Conservation (phyloP, 2,888 invertebrate species). For the Synanthedon myopaeformis region DNA sequence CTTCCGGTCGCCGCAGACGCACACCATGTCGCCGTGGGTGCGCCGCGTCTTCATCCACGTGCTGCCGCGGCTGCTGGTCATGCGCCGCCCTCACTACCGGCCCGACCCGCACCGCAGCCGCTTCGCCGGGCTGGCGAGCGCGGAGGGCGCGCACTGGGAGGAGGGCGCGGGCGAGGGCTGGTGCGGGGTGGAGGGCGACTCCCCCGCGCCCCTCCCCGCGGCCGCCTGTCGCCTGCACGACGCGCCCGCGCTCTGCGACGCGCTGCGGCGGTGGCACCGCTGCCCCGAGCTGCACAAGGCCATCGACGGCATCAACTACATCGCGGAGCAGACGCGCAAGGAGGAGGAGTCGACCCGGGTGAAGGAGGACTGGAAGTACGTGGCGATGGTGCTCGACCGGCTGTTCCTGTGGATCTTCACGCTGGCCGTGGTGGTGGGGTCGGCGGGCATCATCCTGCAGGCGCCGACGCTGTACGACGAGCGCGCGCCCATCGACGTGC, state of each 20-base stretch:
- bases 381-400: conserved; percentile 97
- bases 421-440: conserved; percentile 92
- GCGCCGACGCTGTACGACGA: conserved; percentile 95
- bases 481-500: conserved; percentile 87
- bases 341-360: conserved; percentile 93
- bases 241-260: conserved; percentile 71
- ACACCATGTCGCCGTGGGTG: conserved; percentile 98
- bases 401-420: conserved; percentile 98
- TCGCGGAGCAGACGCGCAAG: conserved; percentile 91
- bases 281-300: conserved; percentile 94
- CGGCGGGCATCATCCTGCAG: conserved; percentile 93
- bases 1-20: conserved; percentile 97
- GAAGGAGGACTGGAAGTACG: conserved; percentile 98
- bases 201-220: conserved; percentile 47
- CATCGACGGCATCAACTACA: conserved; percentile 91
- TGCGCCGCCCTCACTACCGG: conserved; percentile 84
- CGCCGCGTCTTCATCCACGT: conserved; percentile 96
- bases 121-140: conserved; percentile 40
- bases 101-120: conserved; percentile 72
- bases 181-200: conserved; percentile 16
- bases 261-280: conserved; percentile 84
- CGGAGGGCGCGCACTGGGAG: conserved; percentile 17
- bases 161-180: conserved; percentile 19
- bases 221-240: conserved; percentile 68
- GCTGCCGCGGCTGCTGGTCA: conserved; percentile 91